phyloP scores from a whole-genome alignment of 2,888 invertebrate species.

The Sarcophaga caerulescens region DNA sequence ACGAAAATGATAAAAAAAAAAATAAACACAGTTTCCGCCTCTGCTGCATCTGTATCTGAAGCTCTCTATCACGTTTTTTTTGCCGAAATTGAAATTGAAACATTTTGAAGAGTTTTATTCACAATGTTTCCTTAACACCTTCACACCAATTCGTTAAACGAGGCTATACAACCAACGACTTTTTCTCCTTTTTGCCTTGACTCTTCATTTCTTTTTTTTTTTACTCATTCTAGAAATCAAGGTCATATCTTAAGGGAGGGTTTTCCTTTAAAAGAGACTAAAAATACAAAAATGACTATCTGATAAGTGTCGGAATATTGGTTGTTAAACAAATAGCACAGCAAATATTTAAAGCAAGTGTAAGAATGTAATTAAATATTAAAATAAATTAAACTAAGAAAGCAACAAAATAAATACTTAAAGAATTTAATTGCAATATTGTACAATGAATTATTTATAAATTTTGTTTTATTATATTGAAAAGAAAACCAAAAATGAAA shows the following conservation, averaged over 20 bases:
- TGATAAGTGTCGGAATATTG: no score
- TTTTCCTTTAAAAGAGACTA: not conserved
- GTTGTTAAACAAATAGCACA: no score
- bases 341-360: no score
- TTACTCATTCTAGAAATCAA: not conserved
- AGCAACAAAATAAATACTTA: not conserved
- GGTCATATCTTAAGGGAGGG: not conserved
- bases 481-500: not conserved
- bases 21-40: no score
- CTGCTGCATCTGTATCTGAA: no score
- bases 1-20: no score
- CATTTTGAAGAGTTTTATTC: not conserved
- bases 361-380: no score
- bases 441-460: no score
- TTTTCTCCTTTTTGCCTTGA: no score
- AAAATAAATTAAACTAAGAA: no score
- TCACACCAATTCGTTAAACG: not conserved
- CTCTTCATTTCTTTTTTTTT: no score
- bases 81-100: not conserved
- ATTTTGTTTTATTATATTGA: not conserved
- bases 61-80: not conserved
- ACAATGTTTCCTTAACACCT: not conserved
- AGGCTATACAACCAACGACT: not conserved
- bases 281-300: not conserved
- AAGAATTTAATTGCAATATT: not conserved